Base-by-base conservation (phyloP, 2,888 invertebrate species). In the Lithosia quadra region DNA sequence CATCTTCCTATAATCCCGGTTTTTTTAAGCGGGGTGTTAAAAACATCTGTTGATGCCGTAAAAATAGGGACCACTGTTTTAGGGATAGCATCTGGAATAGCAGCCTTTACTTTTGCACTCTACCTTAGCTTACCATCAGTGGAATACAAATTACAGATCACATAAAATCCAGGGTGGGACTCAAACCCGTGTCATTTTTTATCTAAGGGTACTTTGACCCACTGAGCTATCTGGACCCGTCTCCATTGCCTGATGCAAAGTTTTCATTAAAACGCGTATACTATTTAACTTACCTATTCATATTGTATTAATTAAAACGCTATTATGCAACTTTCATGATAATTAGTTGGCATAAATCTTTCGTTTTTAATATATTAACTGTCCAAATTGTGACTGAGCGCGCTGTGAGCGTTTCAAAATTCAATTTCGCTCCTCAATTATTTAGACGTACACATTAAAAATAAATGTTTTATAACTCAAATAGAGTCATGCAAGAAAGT, bases 401-500 rank as follows among this genome's bases (percentile, higher is more conserved):
- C 58, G 10, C 11, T 10, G 57, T 57, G 57, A 58, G 8, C 0
- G n/a, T 0, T n/a, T 24, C 24, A 58, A n/a, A 58, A 58, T 28
- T 33, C 58, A 28, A 58, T 58, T 58, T 58, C 58, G 33, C 28
- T 58, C 33, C 8, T 33, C 57, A 56, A 56, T 56, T 56, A 43
- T 43, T 56, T 10, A 55, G 11, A 55, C 22, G 55, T 21, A 56
- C 15, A 58, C 53, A 63, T n/a, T 53, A 49, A 53, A 15, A 63
- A 56, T 21, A 36, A 36, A 33, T 49, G 1, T n/a, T 24, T n/a
- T n/a, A 67, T 49, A 64, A 69, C 65, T 33, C 49, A 63, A 43
- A 33, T 18, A 66, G 53, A 71, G 63, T 71, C 39, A 53, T 33
- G 65, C 57, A 78, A 68, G 79, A 78, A 78, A 81, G 79, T 75